Conservation (phyloP, 2,113 vertebrate genomes). For the Solea solea region DNA sequence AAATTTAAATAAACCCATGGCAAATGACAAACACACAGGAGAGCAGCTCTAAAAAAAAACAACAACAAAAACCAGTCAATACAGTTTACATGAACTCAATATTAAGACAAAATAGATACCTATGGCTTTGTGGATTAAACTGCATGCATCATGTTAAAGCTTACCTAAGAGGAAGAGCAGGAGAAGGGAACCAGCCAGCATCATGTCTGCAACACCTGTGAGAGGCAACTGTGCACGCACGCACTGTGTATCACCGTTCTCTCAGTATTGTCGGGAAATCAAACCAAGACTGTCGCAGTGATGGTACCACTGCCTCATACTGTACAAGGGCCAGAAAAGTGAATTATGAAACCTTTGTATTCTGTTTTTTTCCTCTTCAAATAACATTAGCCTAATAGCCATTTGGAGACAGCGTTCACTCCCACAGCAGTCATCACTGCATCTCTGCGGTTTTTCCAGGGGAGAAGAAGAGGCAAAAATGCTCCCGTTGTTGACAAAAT, state of each 20-base stretch:
- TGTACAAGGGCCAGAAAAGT: constrained; percentile 24
- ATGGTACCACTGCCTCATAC: not conserved
- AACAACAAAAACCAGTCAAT: no score
- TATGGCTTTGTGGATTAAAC: no score
- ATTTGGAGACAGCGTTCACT: not conserved
- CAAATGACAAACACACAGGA: not conserved
- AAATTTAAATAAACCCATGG: no score
- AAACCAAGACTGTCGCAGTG: not conserved
- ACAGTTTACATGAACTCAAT: no score
- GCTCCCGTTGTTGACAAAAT: not conserved
- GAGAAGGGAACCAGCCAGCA: constrained; percentile 15
- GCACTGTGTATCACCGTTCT: not conserved
- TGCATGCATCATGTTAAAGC: not conserved
- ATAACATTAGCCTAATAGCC: constrained; percentile 25
- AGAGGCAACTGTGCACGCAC: no score
- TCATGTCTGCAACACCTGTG: constrained; percentile 18
- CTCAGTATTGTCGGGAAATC: not conserved
- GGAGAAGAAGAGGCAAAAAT: not conserved
- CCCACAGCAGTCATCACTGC: constrained; percentile 6
- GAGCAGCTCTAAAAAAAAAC: no score
- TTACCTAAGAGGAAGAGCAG: constrained; percentile 64
- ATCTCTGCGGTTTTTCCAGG: not conserved
- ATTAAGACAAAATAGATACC: no score
- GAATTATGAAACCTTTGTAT: not conserved
- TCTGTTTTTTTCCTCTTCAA: constrained; percentile 7